These are phyloP conservation scores for Omphaloscelis lunosa DNA, from an alignment of 2,888 invertebrate species.

Conservation along the genomic window DNA sequence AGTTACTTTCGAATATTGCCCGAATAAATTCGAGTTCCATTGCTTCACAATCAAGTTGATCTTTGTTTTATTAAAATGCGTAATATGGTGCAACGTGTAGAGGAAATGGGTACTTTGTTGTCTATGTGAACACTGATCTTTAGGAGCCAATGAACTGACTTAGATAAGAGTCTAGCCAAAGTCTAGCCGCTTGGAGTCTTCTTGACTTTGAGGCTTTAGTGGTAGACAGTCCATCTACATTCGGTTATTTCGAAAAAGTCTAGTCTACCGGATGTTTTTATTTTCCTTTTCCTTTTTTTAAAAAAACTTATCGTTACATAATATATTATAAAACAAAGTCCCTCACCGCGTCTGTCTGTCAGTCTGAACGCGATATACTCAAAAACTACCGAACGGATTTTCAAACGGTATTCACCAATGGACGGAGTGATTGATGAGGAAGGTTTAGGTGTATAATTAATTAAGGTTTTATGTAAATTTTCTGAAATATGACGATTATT, in stretches of 20 bases:
- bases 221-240: neutral
- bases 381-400: too few relatives aligned
- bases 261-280: neutral
- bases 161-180: slow-evolving; percentile 17
- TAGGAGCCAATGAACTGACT: slow-evolving; percentile 19
- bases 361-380: too few relatives aligned
- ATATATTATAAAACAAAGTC: too few relatives aligned
- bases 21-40: neutral
- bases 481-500: too few relatives aligned
- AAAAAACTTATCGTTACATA: too few relatives aligned
- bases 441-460: too few relatives aligned
- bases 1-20: neutral
- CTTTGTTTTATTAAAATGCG: slow-evolving; percentile 2
- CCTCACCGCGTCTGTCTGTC: too few relatives aligned
- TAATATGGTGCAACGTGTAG: neutral
- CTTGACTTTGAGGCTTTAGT: neutral
- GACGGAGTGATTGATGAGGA: too few relatives aligned
- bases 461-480: too few relatives aligned
- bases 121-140: slow-evolving; percentile 16
- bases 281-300: too few relatives aligned
- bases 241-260: neutral
- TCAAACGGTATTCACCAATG: too few relatives aligned
- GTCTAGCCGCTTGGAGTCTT: neutral
- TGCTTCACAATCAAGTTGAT: slow-evolving; percentile 16
- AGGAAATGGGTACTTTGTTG: slow-evolving; percentile 14